A percentile compares a stretch with the other conserved stretches of the same genome.
Evolutionary conservation across 2,797 vertebrate species (phyloP).

Genomic region (Anas bernieri): DNA sequence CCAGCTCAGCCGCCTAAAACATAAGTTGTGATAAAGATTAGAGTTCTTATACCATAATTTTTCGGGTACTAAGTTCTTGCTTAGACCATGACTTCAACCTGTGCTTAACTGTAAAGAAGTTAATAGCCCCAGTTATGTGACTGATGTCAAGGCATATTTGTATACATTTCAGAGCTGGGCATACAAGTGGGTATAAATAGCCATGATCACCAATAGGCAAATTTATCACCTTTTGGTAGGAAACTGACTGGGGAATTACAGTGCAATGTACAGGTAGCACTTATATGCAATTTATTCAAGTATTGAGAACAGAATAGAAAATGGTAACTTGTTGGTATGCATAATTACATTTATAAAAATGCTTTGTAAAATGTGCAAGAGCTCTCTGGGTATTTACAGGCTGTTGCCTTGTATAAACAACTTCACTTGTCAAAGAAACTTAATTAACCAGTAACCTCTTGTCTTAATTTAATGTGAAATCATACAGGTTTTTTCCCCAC

Average conservation of each 20-base stretch:
- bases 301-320: neutral
- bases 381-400: neutral
- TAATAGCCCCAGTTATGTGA: neutral
- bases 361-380: neutral
- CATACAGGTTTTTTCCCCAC: neutral
- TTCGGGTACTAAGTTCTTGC: neutral
- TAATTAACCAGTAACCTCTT: neutral
- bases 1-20: slow-evolving; percentile 94
- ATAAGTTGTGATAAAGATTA: slow-evolving; percentile 1
- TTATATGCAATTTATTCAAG: neutral
- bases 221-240: neutral
- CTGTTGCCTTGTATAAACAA: neutral
- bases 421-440: neutral
- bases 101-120: neutral
- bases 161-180: neutral
- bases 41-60: neutral
- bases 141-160: neutral
- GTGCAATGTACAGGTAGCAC: neutral
- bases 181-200: neutral
- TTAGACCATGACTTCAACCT: neutral
- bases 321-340: neutral
- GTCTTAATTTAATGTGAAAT: neutral
- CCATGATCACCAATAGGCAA: neutral
- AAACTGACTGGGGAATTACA: neutral
- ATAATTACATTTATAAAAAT: neutral